Evolutionary conservation across 2,888 invertebrate species (phyloP), one percentile per base, ranked within the genome.

Genomic region (Perdita meconis): DNA sequence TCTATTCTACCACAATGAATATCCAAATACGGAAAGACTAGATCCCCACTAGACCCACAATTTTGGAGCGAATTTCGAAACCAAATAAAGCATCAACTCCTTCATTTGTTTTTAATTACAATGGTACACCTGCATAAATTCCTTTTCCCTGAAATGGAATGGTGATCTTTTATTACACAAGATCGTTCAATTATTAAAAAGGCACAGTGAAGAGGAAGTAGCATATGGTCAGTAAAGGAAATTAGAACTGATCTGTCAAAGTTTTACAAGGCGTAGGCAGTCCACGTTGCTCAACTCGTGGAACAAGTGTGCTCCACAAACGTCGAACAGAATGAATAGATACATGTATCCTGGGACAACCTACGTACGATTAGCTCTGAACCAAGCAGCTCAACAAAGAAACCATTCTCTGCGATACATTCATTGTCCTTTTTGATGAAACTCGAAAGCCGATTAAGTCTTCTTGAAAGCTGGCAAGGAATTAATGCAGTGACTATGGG

Each of bases 301-400:
- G 38, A 70, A 83, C 85, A 85, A 81, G 86, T 85, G 86, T 78
- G 85, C 60, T 67, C 69, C 53, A 76, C 57, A 72, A 77, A 64
- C 38, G 42, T 40, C 70, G 53, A 74, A 44, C 51, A 85, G 61
- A 69, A 73, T 75, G 72, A 72, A 70, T 63, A 78, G 63, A 53
- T 70, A 65, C 68, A 70, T 65, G 78, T 82, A 81, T 69, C 79
- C 81, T 78, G 30, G 56, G 75, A 73, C 85, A 61, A 50, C 85
- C 86, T 80, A 87, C 88, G 85, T 80, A 63, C 77, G 81, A 86
- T 87, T 83, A 87, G 78, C 75, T 83, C 79, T 78, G 82, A 83
- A 80, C 78, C 70, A 81, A 83, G 82, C 71, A 82, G 59, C n/a
- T 67, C 24, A 13, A 63, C 26, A 19, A 50, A 60, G 55, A 53